phyloP scores from a whole-genome alignment of 2,797 vertebrate genomes.

The Amniataba percoides region DNA sequence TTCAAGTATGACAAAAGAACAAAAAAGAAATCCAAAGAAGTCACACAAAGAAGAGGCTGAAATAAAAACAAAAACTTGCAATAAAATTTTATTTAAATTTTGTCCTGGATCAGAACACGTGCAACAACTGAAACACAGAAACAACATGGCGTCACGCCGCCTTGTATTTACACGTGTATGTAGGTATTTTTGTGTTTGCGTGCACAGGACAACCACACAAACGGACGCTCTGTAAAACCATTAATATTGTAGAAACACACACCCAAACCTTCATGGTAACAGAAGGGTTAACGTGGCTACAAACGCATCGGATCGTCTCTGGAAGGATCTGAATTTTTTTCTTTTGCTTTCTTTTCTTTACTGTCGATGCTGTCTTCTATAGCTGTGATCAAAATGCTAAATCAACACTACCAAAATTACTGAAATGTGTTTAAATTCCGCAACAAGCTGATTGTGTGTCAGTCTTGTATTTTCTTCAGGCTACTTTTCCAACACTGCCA shows the following conservation, averaged over 20 bases:
- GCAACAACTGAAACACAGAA: slow-evolving; percentile 71
- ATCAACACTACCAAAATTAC: neutral
- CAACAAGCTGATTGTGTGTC: neutral
- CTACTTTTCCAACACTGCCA: neutral
- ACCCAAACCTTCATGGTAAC: slow-evolving; percentile 5
- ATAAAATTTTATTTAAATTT: slow-evolving; percentile 70
- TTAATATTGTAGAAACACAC: slow-evolving; percentile 23
- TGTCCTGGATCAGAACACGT: slow-evolving; percentile 69
- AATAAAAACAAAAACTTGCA: slow-evolving; percentile 50
- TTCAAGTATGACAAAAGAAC: too few species aligned
- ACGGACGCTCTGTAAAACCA: slow-evolving; percentile 42
- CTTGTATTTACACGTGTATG: slow-evolving; percentile 57
- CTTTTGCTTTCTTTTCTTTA: neutral
- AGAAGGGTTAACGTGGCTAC: slow-evolving; percentile 2
- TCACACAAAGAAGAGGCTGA: slow-evolving; percentile 19
- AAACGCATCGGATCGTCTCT: slow-evolving; percentile 5
- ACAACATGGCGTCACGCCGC: slow-evolving; percentile 42
- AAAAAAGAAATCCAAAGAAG: neutral
- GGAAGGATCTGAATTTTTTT: slow-evolving; percentile 38
- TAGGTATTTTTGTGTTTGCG: slow-evolving; percentile 21
- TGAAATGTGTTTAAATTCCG: neutral
- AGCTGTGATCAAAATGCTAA: neutral
- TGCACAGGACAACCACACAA: slow-evolving; percentile 44
- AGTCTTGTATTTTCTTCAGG: neutral
- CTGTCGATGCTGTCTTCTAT: neutral